Percentiles rank a stretch among this genome's conserved stretches.
Evolutionary conservation across 2,888 invertebrate species (phyloP).

Genomic region (Polyploca ridens): DNA sequence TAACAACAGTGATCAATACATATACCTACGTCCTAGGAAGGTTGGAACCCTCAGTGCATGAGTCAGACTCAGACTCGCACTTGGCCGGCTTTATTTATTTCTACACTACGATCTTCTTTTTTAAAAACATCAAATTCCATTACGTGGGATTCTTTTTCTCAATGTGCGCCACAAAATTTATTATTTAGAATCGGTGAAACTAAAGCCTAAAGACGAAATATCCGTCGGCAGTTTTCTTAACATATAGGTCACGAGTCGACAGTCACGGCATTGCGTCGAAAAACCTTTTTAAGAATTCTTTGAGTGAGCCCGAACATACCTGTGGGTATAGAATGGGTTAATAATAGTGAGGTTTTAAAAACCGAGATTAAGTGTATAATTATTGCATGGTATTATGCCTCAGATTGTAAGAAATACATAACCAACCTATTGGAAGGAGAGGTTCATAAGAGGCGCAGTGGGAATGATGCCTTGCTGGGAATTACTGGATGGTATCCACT

Average conservation of each 20-base stretch:
- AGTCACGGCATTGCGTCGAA: background rate
- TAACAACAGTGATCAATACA: too few species aligned
- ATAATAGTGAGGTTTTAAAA: background rate
- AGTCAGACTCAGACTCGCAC: too few species aligned
- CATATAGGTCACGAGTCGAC: slow-evolving; percentile 6
- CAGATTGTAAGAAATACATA: too few species aligned
- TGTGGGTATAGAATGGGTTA: background rate
- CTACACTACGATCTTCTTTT: too few species aligned
- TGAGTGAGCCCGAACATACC: background rate
- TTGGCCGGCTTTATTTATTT: too few species aligned
- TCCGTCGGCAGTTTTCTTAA: slow-evolving; percentile 11
- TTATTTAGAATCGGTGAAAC: slow-evolving; percentile 13
- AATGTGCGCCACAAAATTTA: background rate
- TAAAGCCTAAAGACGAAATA: slow-evolving; percentile 16
- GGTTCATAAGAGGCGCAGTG: too few species aligned
- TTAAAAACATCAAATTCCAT: too few species aligned
- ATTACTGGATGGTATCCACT: too few species aligned
- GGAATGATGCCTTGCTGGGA: too few species aligned
- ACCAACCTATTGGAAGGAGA: too few species aligned
- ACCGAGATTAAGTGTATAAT: background rate
- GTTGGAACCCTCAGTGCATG: too few species aligned
- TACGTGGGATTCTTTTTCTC: background rate
- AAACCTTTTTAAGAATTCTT: slow-evolving; percentile 10
- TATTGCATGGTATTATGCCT: background rate
- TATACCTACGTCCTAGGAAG: too few species aligned